These are phyloP conservation scores for Iselma pallidipennis DNA, from an alignment of 2,888 invertebrate genomes.

Conservation along the genomic window DNA sequence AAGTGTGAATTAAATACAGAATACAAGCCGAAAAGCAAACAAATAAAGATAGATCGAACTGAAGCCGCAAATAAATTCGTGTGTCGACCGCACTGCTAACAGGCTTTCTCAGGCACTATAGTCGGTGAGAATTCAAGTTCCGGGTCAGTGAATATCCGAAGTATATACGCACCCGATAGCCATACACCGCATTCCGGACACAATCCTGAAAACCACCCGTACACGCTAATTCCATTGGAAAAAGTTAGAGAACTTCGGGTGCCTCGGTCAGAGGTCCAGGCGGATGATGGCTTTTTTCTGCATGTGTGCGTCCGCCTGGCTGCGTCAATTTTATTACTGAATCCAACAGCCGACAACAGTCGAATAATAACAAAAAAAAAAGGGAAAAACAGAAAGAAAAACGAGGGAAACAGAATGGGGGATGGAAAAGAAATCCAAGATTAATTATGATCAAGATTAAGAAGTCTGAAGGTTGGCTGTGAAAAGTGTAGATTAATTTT, in stretches of 20 bases:
- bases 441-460: neutral
- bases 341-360: neutral
- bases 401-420: neutral
- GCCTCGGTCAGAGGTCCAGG: neutral
- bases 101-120: conserved; percentile 27
- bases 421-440: neutral
- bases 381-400: neutral
- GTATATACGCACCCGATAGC: conserved; percentile 25
- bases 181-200: conserved; percentile 26
- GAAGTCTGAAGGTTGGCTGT: neutral
- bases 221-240: conserved; percentile 33
- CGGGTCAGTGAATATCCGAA: conserved; percentile 33
- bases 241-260: conserved; percentile 7
- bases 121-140: conserved; percentile 35
- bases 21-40: conserved; percentile 27
- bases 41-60: conserved; percentile 35
- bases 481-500: neutral
- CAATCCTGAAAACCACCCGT: conserved; percentile 27
- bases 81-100: conserved; percentile 38
- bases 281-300: conserved; percentile 1
- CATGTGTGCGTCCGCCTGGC: neutral
- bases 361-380: neutral
- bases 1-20: conserved; percentile 25
- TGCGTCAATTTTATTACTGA: neutral
- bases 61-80: conserved; percentile 36